Conservation (phyloP, 2,888 invertebrate species). For the Cenopis cana region DNA sequence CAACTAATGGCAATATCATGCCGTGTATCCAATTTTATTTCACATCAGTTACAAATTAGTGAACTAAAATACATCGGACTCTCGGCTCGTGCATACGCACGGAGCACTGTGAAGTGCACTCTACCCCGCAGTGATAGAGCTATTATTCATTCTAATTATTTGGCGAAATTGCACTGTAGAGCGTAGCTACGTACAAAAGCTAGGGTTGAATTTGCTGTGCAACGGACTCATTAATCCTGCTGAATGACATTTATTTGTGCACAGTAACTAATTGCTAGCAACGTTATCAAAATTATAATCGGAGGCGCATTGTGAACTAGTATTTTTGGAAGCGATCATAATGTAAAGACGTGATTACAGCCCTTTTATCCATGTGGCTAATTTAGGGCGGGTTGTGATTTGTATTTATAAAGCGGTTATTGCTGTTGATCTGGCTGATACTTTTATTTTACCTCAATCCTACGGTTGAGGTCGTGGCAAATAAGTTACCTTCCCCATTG, state of each 20-base stretch:
- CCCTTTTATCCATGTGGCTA: neutral
- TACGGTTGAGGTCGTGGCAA: too few relatives aligned
- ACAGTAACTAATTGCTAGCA: constrained; percentile 30
- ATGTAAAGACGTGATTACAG: neutral
- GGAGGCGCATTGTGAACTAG: neutral
- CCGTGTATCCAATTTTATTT: constrained; percentile 20
- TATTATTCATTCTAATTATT: constrained; percentile 31
- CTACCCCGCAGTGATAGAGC: constrained; percentile 18
- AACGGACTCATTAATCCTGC: constrained; percentile 31
- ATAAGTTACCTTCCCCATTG: too few relatives aligned
- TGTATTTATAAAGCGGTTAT: too few relatives aligned
- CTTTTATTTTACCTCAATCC: neutral
- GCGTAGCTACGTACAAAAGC: constrained; percentile 16
- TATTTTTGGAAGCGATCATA: neutral
- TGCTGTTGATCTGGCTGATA: too few relatives aligned
- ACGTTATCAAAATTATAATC: constrained; percentile 28
- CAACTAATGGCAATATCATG: neutral
- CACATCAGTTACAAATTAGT: constrained; percentile 29
- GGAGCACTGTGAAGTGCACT: constrained; percentile 26
- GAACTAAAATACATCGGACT: constrained; percentile 22
- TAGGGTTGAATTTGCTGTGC: constrained; percentile 30
- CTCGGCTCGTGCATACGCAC: neutral
- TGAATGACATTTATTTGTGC: constrained; percentile 32
- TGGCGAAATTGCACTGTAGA: constrained; percentile 10
- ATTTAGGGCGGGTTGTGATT: neutral